Conservation (phyloP, 2,888 invertebrate species). For the Mythimna loreyi region DNA sequence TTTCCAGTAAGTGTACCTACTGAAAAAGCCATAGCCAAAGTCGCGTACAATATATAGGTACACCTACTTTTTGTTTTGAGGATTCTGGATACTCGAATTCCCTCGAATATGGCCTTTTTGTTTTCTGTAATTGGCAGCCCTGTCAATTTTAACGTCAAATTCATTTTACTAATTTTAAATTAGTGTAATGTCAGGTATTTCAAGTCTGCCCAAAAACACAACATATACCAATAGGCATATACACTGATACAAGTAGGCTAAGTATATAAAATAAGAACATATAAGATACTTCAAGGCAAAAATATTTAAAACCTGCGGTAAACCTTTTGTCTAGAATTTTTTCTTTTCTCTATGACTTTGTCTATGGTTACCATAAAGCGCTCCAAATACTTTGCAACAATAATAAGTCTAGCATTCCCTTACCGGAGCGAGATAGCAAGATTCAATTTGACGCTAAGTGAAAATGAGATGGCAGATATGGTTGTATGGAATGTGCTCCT, state of each 20-base stretch:
- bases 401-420: constrained; percentile 28
- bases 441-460: constrained; percentile 1
- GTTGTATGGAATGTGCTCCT: constrained; percentile 34
- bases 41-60: too few species aligned
- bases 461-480: constrained; percentile 39
- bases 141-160: not conserved
- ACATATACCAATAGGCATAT: too few species aligned
- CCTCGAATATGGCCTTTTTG: not conserved
- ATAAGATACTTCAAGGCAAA: not conserved
- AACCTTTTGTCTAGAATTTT: constrained; percentile 5
- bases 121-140: constrained; percentile 14
- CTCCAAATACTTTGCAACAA: constrained; percentile 2
- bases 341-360: constrained; percentile 25
- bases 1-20: too few species aligned
- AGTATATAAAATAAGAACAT: not conserved
- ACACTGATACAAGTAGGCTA: not conserved
- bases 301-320: not conserved
- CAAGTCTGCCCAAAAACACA: not conserved
- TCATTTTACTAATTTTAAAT: not conserved
- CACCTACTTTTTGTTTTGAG: too few species aligned
- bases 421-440: constrained; percentile 31
- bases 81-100: not conserved
- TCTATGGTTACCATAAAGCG: constrained; percentile 44
- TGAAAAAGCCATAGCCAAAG: too few species aligned
- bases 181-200: not conserved